phyloP scores from a whole-genome alignment of 2,888 invertebrate species.

The Synergus laeviventris region DNA sequence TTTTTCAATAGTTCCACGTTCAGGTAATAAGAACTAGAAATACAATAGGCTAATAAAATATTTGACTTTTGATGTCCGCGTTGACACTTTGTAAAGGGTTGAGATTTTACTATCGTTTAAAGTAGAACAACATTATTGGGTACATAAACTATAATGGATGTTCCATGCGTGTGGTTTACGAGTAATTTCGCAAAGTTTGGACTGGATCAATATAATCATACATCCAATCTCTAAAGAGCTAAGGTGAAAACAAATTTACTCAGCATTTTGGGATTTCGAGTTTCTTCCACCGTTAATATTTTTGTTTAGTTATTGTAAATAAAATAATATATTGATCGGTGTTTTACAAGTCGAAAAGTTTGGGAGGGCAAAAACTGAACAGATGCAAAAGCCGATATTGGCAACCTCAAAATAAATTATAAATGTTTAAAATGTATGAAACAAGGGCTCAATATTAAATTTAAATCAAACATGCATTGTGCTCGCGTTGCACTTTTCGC shows the following conservation, averaged over 20 bases:
- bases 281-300: background rate
- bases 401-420: background rate
- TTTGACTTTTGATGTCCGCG: background rate
- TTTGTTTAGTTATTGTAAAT: background rate
- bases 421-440: background rate
- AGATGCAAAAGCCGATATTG: constrained; percentile 1
- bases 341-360: background rate
- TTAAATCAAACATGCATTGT: background rate
- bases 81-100: background rate
- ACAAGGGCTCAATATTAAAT: background rate
- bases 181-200: constrained; percentile 27
- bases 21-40: too few relatives aligned
- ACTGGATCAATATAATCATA: constrained; percentile 36
- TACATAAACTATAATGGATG: constrained; percentile 31
- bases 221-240: constrained; percentile 20
- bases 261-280: background rate
- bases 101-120: constrained; percentile 7
- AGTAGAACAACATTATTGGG: constrained; percentile 20
- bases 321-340: background rate
- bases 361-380: background rate
- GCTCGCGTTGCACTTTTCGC: background rate
- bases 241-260: constrained; percentile 4
- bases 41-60: background rate
- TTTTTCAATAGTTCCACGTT: too few relatives aligned
- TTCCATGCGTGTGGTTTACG: constrained; percentile 35